These are phyloP conservation scores for Spilogale gracilis DNA, from an alignment of 2,113 vertebrate species.

Conservation along the genomic window DNA sequence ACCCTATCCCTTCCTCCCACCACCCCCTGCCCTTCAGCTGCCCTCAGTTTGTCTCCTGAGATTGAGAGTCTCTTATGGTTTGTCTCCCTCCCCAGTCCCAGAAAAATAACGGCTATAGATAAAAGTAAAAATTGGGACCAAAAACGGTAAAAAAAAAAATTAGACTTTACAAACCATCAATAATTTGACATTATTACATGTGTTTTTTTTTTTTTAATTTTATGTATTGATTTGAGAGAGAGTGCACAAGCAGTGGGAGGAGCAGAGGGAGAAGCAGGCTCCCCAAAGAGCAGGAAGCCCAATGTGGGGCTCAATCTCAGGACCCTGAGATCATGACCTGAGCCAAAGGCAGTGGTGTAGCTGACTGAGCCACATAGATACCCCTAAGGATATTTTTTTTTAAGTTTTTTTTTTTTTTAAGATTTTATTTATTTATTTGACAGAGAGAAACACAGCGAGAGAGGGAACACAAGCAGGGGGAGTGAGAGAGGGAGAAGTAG, in stretches of 20 bases:
- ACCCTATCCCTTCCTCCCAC: too few species aligned
- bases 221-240: not conserved
- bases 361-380: not conserved
- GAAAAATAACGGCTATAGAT: not conserved
- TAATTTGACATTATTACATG: not conserved
- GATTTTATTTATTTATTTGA: not conserved
- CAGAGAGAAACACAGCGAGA: not conserved
- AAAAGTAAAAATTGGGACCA: not conserved
- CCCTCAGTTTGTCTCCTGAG: too few species aligned
- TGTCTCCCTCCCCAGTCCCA: too few species aligned
- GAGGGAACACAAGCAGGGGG: not conserved
- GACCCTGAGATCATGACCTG: not conserved
- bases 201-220: not conserved
- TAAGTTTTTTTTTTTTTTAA: not conserved
- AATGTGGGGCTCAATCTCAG: not conserved
- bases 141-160: constrained; percentile 4
- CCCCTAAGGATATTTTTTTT: not conserved
- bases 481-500: not conserved
- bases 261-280: not conserved
- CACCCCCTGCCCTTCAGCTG: too few species aligned
- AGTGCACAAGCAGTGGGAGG: not conserved
- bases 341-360: too few species aligned
- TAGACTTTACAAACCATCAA: constrained; percentile 16
- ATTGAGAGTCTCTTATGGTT: too few species aligned
- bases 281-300: not conserved